A percentile compares a stretch with the other conserved stretches of the same genome.
Evolutionary conservation across 1,140 invertebrate genomes (phyloP).

Genomic region (Arion vulgaris): DNA sequence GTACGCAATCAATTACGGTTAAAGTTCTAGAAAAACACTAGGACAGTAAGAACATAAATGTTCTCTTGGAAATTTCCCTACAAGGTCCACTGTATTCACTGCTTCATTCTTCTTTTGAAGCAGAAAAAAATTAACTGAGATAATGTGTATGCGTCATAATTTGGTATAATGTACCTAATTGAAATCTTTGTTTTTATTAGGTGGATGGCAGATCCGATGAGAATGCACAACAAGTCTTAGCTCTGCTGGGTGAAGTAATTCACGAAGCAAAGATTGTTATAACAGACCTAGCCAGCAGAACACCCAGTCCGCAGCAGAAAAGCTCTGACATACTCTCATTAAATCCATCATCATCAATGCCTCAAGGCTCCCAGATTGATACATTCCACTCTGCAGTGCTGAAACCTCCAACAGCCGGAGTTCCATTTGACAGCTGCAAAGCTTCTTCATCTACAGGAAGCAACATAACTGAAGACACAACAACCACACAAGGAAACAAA

Average conservation of each 20-base stretch:
- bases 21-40: too few relatives aligned
- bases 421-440: neutral
- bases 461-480: neutral
- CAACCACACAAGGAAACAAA: constrained; percentile 6
- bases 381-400: constrained; percentile 25
- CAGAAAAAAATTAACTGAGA: too few relatives aligned
- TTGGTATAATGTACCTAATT: neutral
- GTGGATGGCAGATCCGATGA: constrained; percentile 28
- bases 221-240: constrained; percentile 33
- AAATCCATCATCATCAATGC: neutral
- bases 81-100: too few relatives aligned
- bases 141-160: too few relatives aligned
- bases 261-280: constrained; percentile 42
- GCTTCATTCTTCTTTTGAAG: too few relatives aligned
- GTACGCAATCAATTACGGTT: too few relatives aligned
- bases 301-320: constrained; percentile 13
- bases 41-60: too few relatives aligned
- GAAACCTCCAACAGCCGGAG: neutral
- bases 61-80: too few relatives aligned
- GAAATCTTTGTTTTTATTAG: constrained; percentile 6
- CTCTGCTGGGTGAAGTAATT: constrained; percentile 37
- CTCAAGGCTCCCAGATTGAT: constrained; percentile 11
- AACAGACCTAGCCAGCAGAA: constrained; percentile 40
- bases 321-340: neutral
- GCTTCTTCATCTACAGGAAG: constrained; percentile 20